A percentile compares a stretch with the other conserved stretches of the same genome.
These are phyloP conservation scores for Ametastegia equiseti DNA, from an alignment of 2,888 invertebrate genomes.

Conservation along the genomic window DNA sequence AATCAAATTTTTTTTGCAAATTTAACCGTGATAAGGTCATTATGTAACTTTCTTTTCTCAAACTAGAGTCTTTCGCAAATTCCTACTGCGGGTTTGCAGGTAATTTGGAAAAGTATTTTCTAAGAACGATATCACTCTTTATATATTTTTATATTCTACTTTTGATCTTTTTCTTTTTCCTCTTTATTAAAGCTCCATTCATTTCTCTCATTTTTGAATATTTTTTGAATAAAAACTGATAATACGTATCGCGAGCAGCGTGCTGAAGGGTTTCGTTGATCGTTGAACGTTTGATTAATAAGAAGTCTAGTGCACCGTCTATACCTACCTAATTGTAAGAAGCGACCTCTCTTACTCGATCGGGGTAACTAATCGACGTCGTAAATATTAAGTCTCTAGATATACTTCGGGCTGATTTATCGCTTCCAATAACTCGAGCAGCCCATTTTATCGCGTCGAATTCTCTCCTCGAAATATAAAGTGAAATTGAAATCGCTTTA, in stretches of 20 bases:
- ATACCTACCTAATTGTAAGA: too few relatives aligned
- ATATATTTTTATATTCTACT: too few relatives aligned
- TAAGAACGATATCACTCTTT: not conserved
- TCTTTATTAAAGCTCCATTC: not conserved
- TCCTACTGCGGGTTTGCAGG: not conserved
- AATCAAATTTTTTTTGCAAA: too few relatives aligned
- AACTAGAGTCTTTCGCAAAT: not conserved
- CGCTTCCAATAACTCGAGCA: not conserved
- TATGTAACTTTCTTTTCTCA: not conserved
- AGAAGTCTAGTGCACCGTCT: not conserved
- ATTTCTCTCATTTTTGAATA: not conserved
- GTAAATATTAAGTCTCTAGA: too few relatives aligned
- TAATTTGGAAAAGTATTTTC: not conserved
- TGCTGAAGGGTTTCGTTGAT: not conserved
- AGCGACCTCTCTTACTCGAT: too few relatives aligned
- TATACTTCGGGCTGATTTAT: not conserved
- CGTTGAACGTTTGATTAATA: not conserved
- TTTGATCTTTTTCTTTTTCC: not conserved
- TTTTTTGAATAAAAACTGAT: not conserved
- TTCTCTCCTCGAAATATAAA: not conserved
- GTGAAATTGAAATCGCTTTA: too few relatives aligned
- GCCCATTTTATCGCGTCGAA: not conserved
- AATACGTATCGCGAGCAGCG: too few relatives aligned
- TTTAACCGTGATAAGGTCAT: too few relatives aligned
- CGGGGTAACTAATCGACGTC: not conserved